Percentiles rank a stretch among this genome's conserved stretches.
phyloP scores from a whole-genome alignment of 1,140 invertebrate species.

The Drosophila ercepeae region DNA sequence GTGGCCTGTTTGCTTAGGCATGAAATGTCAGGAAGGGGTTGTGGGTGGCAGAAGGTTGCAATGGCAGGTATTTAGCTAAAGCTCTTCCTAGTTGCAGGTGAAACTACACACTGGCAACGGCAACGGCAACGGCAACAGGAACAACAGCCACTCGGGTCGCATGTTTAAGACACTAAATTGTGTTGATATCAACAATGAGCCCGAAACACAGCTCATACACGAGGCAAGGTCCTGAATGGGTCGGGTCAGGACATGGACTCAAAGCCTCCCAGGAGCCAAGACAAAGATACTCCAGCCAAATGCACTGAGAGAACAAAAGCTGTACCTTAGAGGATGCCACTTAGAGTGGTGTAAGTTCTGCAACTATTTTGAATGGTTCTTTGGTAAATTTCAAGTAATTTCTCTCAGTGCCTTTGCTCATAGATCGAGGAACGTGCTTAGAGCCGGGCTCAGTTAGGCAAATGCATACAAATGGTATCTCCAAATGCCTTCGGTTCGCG shows the following conservation, averaged over 20 bases:
- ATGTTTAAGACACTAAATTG: constrained; percentile 78
- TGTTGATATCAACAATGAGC: constrained; percentile 82
- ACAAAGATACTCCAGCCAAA: constrained; percentile 45
- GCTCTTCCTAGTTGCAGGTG: constrained; percentile 60
- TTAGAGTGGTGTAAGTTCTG: no score
- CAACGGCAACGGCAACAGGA: constrained; percentile 1
- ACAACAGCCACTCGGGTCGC: constrained; percentile 41
- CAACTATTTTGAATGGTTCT: background rate
- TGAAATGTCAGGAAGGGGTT: constrained; percentile 12
- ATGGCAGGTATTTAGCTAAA: constrained; percentile 68
- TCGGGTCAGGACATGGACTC: constrained; percentile 43
- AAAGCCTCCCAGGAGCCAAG: constrained; percentile 47
- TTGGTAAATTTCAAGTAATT: background rate
- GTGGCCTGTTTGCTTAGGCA: constrained; percentile 60
- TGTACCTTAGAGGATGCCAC: no score
- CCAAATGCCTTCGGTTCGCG: constrained; percentile 30
- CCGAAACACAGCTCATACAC: constrained; percentile 67
- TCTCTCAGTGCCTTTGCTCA: constrained; percentile 4
- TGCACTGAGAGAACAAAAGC: constrained; percentile 4
- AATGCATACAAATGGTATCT: constrained; percentile 75
- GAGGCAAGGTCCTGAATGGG: constrained; percentile 36
- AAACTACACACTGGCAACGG: constrained; percentile 26
- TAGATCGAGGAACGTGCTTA: constrained; percentile 42
- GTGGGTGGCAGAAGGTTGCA: constrained; percentile 15
- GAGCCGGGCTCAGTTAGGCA: constrained; percentile 56